Conservation (phyloP, 2,797 vertebrate species). For the Delichon dasypus region DNA sequence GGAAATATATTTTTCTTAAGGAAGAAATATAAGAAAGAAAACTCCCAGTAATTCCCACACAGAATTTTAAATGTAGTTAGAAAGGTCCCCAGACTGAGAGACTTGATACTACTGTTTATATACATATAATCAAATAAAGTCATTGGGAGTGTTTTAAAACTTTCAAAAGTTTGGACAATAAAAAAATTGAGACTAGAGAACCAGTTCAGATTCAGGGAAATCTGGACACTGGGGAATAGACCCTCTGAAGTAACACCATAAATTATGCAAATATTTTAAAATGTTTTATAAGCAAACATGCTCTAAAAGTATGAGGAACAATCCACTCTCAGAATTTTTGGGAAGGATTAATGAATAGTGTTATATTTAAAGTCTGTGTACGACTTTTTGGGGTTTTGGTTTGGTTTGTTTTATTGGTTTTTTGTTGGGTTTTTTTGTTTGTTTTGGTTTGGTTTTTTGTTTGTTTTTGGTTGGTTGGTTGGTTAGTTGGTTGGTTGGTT, state of each 20-base stretch:
- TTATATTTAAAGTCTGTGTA: too few species aligned
- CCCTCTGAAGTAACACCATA: background rate
- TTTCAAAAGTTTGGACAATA: background rate
- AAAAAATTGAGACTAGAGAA: background rate
- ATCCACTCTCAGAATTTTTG: background rate
- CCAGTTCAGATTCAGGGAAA: background rate
- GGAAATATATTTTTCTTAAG: background rate
- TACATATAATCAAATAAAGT: background rate
- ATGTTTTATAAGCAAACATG: background rate
- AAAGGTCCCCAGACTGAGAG: background rate
- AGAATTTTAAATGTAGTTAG: background rate
- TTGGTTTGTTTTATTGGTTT: background rate
- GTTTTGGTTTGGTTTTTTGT: background rate
- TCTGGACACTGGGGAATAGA: background rate
- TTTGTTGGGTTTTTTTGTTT: too few species aligned
- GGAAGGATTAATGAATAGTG: background rate
- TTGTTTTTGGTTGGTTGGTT: background rate
- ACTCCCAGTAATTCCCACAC: fast-evolving
- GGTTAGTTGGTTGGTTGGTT: too few species aligned
- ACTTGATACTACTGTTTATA: background rate
- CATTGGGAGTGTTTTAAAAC: background rate
- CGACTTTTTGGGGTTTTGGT: background rate
- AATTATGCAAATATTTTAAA: background rate
- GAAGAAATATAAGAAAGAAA: background rate
- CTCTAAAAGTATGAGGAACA: background rate